Base-by-base conservation (phyloP, 2,888 invertebrate species). In the Autographa gamma region DNA sequence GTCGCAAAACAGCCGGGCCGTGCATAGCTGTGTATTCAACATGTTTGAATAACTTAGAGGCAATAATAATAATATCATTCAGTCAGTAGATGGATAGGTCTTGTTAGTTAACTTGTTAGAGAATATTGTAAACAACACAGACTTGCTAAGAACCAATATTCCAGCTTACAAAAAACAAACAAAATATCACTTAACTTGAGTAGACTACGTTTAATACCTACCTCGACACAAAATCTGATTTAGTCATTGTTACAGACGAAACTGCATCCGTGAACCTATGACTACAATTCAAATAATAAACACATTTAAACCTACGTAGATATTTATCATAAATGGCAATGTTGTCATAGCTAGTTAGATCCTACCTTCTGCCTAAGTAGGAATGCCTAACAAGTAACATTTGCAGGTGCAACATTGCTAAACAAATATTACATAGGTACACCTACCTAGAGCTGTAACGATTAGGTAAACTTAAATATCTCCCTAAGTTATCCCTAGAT, bases 1-100 rank as follows among this genome's bases (percentile, higher is more conserved):
- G 56, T 34, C 25, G 19, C 19, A 62, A 52, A 76, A 63, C 56
- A 61, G n/a, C 59, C 48, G 18, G 16, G 38, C 7, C 18, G 25
- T 66, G 54, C 6, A 62, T 66, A 31, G 25, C 38, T 52, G 61
- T 16, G 18, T 62, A 31, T 19, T 69, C 16, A 31, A 58, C 43
- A 69, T 67, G 52, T 7, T 64, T 56, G n/a, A 76, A 76, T 66
- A 66, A 18, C 69, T 62, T 69, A 32, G 61, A 16, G 6, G n/a
- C 16, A 48, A 59, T 69, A 56, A 66, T 52, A 66, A 64, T 70
- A 13, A 48, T 48, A 32, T 31, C n/a, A 16, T 31, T 0, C 38
- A 48, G 5, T 0, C 38, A 48, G 5, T n/a, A n/a, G 8, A 11
- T 19, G 19, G 13, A 13, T 56, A 19, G 8, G 19, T 19, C 14